A percentile compares a stretch with the other conserved stretches of the same genome.
These are phyloP conservation scores for Xiphophorus couchianus DNA, from an alignment of 2,113 vertebrate genomes.

Conservation along the genomic window DNA sequence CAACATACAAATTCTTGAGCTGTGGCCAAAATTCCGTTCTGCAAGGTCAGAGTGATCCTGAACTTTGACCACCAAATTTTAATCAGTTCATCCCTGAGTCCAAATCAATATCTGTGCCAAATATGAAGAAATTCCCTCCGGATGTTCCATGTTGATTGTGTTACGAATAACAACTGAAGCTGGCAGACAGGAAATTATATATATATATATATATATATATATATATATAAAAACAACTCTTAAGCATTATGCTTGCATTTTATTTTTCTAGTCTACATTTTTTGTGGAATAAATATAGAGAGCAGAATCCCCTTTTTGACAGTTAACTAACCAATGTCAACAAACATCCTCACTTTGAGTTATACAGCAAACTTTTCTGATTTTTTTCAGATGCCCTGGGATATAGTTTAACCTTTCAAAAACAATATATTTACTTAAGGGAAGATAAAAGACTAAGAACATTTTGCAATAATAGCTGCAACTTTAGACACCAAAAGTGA, in stretches of 20 bases:
- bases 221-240: background rate
- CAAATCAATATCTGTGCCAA: background rate
- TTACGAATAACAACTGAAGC: background rate
- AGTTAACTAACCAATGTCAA: background rate
- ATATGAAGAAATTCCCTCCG: background rate
- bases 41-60: constrained; percentile 8
- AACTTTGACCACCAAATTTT: constrained; percentile 5
- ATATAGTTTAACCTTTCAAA: background rate
- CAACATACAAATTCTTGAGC: background rate
- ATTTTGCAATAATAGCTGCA: constrained; percentile 1
- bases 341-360: background rate
- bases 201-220: too few species aligned
- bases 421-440: background rate
- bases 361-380: background rate
- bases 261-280: background rate
- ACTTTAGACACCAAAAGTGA: background rate
- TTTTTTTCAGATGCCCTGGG: background rate
- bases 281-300: background rate
- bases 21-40: background rate
- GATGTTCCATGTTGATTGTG: background rate
- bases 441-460: background rate
- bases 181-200: background rate
- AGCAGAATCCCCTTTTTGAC: background rate
- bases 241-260: background rate
- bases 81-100: constrained; percentile 1